These are phyloP conservation scores for Noctua janthina DNA, from an alignment of 2,888 invertebrate species.

Conservation along the genomic window DNA sequence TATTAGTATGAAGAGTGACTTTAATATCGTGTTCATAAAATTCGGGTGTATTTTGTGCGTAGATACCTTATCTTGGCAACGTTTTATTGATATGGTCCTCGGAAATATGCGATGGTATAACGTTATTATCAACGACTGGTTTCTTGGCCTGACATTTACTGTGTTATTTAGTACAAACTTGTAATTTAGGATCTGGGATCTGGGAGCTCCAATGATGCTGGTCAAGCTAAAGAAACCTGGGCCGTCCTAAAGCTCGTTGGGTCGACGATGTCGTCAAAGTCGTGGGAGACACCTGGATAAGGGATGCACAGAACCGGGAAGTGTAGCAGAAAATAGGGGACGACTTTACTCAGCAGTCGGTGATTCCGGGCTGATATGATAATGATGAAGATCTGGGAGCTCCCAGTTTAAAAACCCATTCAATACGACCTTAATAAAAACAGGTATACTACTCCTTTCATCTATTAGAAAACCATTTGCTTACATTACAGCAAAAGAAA, in stretches of 20 bases:
- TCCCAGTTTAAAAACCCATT: neutral
- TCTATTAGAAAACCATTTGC: conserved; percentile 25
- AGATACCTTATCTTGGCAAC: neutral
- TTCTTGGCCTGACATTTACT: neutral
- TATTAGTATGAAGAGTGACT: conserved; percentile 34
- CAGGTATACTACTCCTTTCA: neutral
- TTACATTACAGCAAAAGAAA: conserved; percentile 11
- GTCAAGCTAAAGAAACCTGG: too few relatives aligned
- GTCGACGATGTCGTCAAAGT: too few relatives aligned
- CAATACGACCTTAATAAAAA: neutral
- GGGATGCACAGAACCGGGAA: too few relatives aligned
- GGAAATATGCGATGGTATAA: neutral
- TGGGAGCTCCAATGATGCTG: neutral
- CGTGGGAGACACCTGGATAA: too few relatives aligned
- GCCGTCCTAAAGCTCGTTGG: too few relatives aligned
- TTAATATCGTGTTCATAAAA: conserved; percentile 32
- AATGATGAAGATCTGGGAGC: neutral
- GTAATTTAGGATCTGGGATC: neutral
- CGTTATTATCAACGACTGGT: neutral
- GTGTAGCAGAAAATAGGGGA: too few relatives aligned
- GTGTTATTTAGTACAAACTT: neutral
- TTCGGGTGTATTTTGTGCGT: neutral
- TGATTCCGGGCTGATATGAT: too few relatives aligned
- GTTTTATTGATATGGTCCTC: conserved; percentile 14
- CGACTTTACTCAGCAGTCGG: too few relatives aligned